phyloP scores from a whole-genome alignment of 2,888 invertebrate species.

The Acanthoscelides obtectus region DNA sequence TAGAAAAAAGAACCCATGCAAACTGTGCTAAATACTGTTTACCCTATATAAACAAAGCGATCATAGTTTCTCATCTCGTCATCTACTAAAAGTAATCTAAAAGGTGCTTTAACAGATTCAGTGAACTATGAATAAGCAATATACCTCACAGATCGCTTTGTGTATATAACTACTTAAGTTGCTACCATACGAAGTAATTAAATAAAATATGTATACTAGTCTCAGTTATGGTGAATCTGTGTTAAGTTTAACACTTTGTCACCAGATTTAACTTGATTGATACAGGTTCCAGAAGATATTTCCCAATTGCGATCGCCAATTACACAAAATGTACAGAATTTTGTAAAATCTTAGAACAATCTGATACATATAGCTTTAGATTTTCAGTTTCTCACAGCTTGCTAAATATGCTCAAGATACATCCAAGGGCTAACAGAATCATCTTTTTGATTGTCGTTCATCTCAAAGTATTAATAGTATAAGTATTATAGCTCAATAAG shows the following conservation, averaged over 20 bases:
- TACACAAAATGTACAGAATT: neutral
- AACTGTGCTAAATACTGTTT: neutral
- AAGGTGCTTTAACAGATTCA: neutral
- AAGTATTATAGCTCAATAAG: too few species aligned
- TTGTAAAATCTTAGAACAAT: neutral
- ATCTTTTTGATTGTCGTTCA: too few species aligned
- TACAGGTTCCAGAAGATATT: neutral
- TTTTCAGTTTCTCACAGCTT: too few species aligned
- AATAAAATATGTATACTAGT: neutral
- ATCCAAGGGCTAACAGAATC: too few species aligned
- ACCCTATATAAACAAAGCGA: neutral
- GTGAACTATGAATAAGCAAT: neutral
- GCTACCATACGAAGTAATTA: neutral
- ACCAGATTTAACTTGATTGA: slow-evolving; percentile 8
- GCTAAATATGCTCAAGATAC: too few species aligned
- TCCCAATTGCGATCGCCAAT: neutral
- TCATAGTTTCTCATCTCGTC: too few species aligned
- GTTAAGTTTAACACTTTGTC: slow-evolving; percentile 4
- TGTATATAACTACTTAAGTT: neutral
- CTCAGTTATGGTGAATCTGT: neutral
- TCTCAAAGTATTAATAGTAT: too few species aligned
- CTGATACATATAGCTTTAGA: neutral
- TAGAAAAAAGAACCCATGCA: neutral
- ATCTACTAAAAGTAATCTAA: too few species aligned
- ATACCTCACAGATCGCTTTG: neutral